Conservation (phyloP, 2,888 invertebrate species). For the Meandrusa payeni region DNA sequence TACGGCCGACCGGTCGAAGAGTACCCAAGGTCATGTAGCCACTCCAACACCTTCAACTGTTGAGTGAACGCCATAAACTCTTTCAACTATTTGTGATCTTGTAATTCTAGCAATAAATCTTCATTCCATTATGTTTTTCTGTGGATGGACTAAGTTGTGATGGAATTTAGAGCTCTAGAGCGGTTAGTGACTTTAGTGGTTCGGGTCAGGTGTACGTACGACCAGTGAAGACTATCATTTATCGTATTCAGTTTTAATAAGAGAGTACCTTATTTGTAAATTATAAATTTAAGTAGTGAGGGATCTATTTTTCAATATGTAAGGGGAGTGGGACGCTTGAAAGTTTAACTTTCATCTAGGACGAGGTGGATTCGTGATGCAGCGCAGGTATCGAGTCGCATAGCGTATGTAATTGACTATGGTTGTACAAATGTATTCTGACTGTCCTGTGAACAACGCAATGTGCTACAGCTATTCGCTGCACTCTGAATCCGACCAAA, state of each 20-base stretch:
- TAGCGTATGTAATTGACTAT: neutral
- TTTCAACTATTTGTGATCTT: slow-evolving; percentile 75
- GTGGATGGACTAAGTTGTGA: slow-evolving; percentile 55
- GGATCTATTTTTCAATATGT: slow-evolving; percentile 76
- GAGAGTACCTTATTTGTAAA: slow-evolving; percentile 78
- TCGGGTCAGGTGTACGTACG: slow-evolving; percentile 54
- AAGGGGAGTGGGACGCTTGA: slow-evolving; percentile 49
- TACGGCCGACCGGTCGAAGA: slow-evolving; percentile 57
- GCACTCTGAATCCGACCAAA: slow-evolving; percentile 31
- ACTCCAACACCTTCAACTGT: slow-evolving; percentile 79
- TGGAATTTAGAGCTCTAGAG: slow-evolving; percentile 74
- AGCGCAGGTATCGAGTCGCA: slow-evolving; percentile 3
- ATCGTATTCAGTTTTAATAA: slow-evolving; percentile 62
- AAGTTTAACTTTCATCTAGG: slow-evolving; percentile 73
- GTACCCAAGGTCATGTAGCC: slow-evolving; percentile 66
- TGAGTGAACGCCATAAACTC: slow-evolving; percentile 56
- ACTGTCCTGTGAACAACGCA: neutral
- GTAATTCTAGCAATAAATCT: slow-evolving; percentile 81
- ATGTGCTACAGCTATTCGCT: slow-evolving; percentile 18
- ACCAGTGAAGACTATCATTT: slow-evolving; percentile 64
- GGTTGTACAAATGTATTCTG: neutral
- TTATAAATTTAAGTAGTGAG: slow-evolving; percentile 77
- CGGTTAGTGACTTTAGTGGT: slow-evolving; percentile 67
- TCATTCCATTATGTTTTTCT: slow-evolving; percentile 78
- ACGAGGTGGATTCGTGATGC: slow-evolving; percentile 35